These are phyloP conservation scores for Phyllotis vaccarum DNA, from an alignment of 2,797 vertebrate species.

Conservation along the genomic window DNA sequence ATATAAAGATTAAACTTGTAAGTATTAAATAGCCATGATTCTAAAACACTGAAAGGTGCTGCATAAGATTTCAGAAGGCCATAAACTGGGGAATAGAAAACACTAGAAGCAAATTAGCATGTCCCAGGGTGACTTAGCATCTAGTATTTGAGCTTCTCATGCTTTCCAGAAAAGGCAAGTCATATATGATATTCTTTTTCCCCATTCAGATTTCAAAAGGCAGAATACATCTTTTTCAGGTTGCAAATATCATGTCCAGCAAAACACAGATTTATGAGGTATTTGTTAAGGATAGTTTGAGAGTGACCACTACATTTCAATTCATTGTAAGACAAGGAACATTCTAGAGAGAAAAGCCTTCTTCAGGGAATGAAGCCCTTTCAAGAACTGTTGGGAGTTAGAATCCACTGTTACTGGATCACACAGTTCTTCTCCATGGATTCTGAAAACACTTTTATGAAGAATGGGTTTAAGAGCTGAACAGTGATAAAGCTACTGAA, in stretches of 20 bases:
- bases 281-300: neutral
- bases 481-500: neutral
- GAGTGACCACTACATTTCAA: neutral
- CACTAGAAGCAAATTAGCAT: neutral
- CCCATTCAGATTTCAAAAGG: neutral
- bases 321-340: neutral
- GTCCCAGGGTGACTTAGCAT: neutral
- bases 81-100: neutral
- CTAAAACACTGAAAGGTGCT: neutral
- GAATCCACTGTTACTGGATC: neutral
- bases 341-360: neutral
- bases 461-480: neutral
- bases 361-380: neutral
- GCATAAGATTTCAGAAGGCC: neutral
- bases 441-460: slow-evolving; percentile 38
- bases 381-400: neutral
- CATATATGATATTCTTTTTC: neutral
- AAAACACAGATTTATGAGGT: neutral
- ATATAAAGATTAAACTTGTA: slow-evolving; percentile 18
- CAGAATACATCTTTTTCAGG: neutral
- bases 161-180: neutral
- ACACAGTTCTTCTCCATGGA: neutral
- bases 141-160: neutral
- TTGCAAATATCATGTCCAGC: neutral
- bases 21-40: neutral